phyloP scores from a whole-genome alignment of 30 jellyfish, hydroid and myxozoan genomes.

The Rhopilema esculentum region DNA sequence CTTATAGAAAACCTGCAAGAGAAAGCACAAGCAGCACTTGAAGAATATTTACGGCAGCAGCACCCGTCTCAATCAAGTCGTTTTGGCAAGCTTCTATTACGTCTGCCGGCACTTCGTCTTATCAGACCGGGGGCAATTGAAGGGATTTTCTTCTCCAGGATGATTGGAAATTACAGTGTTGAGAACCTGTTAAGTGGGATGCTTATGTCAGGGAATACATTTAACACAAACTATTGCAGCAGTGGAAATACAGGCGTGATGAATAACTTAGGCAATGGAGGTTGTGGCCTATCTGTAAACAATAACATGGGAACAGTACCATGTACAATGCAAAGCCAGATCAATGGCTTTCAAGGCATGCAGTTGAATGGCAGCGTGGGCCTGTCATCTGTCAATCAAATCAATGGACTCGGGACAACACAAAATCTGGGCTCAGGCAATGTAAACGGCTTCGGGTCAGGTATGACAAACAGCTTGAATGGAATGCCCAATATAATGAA shows the following conservation, averaged over 20 bases:
- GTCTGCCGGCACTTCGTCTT: conserved; percentile 93
- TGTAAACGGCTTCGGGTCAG: conserved; percentile 34
- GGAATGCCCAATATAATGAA: conserved; percentile 63
- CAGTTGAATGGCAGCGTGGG: conserved; percentile 73
- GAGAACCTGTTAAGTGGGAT: conserved; percentile 87
- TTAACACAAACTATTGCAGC: conserved; percentile 67
- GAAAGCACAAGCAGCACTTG: conserved; percentile 97
- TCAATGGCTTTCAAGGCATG: conserved; percentile 51
- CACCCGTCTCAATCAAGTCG: conserved; percentile 84
- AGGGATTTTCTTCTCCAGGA: conserved; percentile 82
- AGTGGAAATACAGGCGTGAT: conserved; percentile 66
- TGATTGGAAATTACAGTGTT: conserved; percentile 91
- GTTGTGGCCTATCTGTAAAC: conserved; percentile 66
- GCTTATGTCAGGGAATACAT: conserved; percentile 80
- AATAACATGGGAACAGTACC: conserved; percentile 63
- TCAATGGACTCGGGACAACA: conserved; percentile 53
- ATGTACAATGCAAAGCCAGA: conserved; percentile 66
- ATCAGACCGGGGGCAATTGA: conserved; percentile 90
- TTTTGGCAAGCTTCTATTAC: conserved; percentile 90
- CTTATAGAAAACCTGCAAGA: conserved; percentile 94
- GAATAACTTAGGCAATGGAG: conserved; percentile 27
- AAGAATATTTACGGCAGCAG: conserved; percentile 93
- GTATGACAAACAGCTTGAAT: conserved; percentile 28
- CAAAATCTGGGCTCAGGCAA: conserved; percentile 48
- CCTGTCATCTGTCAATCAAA: conserved; percentile 65